Base-by-base conservation (phyloP, 2,888 invertebrate genomes). In the Heteropelma amictum region DNA sequence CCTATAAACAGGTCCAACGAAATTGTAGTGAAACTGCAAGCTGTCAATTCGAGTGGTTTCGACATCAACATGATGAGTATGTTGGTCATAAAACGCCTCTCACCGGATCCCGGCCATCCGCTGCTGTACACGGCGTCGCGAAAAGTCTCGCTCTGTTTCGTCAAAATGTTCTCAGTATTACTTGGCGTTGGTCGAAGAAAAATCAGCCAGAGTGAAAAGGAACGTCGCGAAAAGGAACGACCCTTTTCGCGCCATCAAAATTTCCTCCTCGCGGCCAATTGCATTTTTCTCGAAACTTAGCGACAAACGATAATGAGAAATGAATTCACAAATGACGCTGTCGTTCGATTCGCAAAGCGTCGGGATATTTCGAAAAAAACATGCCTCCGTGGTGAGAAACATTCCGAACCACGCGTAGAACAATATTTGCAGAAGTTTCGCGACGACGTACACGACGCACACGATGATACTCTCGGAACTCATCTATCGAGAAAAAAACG, bases 351-450 rank as follows among this genome's bases (percentile, higher is more conserved):
- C n/a, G n/a, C n/a, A n/a, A n/a, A n/a, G n/a, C n/a, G n/a, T n/a
- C n/a, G n/a, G n/a, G n/a, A n/a, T n/a, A n/a, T n/a, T n/a, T n/a
- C n/a, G n/a, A n/a, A n/a, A n/a, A n/a, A n/a, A n/a, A n/a, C n/a
- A n/a, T n/a, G n/a, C 67, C 67, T 72, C 67, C 7, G 35, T 7
- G 2, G 69, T 76, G 12, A 77, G 58, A 17, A 45, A 51, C 6
- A 63, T 58, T 30, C 78, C 78, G 40, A 58, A 64, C 73, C 68
- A 78, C 7, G 73, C 67, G 58, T 78, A 78, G 26, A 77, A 64
- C 8, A 68, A 68, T 12, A 71, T 60, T 49, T 74, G 78, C 23
- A 47, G 21, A 12, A 77, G 33, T 19, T 78, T 78, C 1, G 54
- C 30, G n/a, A 77, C 8, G 35, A 73, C 33, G 35, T 74, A 71